phyloP scores from a whole-genome alignment of 2,888 invertebrate species.

The Aspidiotus destructor region DNA sequence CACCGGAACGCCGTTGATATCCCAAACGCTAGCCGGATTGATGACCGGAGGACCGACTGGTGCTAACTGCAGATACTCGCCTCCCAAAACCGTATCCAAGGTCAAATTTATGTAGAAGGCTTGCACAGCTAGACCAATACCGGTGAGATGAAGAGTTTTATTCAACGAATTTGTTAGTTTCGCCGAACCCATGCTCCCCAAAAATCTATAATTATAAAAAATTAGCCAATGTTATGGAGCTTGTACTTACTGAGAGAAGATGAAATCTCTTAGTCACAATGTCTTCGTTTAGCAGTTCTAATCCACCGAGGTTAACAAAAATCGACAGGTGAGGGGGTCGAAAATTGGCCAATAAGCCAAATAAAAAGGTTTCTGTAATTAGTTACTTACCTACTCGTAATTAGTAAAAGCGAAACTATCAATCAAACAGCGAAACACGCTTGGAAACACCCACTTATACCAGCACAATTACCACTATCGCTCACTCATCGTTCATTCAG shows the following conservation, averaged over 20 bases:
- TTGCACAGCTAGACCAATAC: constrained; percentile 36
- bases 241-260: not conserved
- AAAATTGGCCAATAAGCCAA: too few relatives aligned
- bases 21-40: constrained; percentile 36
- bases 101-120: constrained; percentile 37
- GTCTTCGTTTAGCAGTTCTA: too few relatives aligned
- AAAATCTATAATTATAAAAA: not conserved
- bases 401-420: too few relatives aligned
- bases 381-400: too few relatives aligned
- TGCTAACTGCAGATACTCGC: constrained; percentile 35
- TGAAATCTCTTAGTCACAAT: too few relatives aligned
- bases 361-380: too few relatives aligned
- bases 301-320: too few relatives aligned
- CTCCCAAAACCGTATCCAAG: constrained; percentile 35
- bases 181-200: constrained; percentile 26
- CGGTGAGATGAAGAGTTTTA: constrained; percentile 36
- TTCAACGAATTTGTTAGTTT: constrained; percentile 35
- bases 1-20: constrained; percentile 33
- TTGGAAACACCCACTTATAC: too few relatives aligned
- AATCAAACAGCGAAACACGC: too few relatives aligned
- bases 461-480: too few relatives aligned
- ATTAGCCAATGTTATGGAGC: not conserved
- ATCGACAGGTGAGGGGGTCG: too few relatives aligned
- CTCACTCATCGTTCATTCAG: too few relatives aligned
- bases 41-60: constrained; percentile 36